phyloP scores from a whole-genome alignment of 2,888 invertebrate genomes.

The Machimus rusticus region DNA sequence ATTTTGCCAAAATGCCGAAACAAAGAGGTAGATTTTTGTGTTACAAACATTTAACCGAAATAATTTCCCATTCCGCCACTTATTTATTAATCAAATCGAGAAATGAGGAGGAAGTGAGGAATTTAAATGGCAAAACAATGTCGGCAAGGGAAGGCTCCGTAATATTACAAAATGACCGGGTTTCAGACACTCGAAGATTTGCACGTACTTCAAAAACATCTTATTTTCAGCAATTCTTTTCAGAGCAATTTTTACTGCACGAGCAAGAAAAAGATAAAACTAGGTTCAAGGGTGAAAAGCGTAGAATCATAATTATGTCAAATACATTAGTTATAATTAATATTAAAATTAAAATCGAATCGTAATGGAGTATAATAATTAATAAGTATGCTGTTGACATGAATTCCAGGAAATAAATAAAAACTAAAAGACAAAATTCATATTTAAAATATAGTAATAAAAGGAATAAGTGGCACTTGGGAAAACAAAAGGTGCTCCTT shows the following conservation, averaged over 20 bases:
- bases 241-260: neutral
- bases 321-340: too few relatives aligned
- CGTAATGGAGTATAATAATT: too few relatives aligned
- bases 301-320: too few relatives aligned
- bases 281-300: neutral
- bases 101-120: neutral
- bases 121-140: neutral
- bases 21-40: neutral
- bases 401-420: too few relatives aligned
- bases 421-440: too few relatives aligned
- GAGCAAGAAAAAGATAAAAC: neutral
- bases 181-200: neutral
- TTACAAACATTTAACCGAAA: neutral
- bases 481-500: too few relatives aligned
- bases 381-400: too few relatives aligned
- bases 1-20: neutral
- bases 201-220: neutral
- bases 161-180: neutral
- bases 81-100: neutral
- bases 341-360: too few relatives aligned
- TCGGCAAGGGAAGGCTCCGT: neutral
- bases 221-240: neutral
- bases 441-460: too few relatives aligned
- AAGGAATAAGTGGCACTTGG: too few relatives aligned
- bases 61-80: neutral